Evolutionary conservation across 2,113 vertebrate genomes (phyloP).

Genomic region (Thryonomys swinderianus): DNA sequence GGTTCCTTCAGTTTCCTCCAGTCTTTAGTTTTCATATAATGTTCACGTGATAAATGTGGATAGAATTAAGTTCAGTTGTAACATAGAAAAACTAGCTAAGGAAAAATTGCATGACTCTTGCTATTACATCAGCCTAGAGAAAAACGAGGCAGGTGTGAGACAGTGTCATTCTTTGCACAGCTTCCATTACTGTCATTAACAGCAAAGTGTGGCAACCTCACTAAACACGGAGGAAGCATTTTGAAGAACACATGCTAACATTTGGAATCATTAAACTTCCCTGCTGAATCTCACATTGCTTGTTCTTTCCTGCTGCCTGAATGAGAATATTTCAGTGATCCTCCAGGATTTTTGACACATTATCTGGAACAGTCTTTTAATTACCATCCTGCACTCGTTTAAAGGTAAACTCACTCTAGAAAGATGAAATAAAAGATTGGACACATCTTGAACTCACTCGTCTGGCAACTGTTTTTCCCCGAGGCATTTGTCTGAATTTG

Average conservation of each 20-base stretch:
- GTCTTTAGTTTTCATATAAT: background rate
- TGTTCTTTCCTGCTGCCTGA: slow-evolving; percentile 39
- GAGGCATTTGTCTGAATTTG: slow-evolving; percentile 70
- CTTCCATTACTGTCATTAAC: background rate
- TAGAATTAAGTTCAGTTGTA: background rate
- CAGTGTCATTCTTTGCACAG: background rate
- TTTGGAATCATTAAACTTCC: background rate
- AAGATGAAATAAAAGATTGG: slow-evolving; percentile 64
- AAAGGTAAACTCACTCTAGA: slow-evolving; percentile 67
- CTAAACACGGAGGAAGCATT: background rate
- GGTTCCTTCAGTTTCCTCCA: background rate
- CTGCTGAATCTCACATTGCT: slow-evolving; percentile 1
- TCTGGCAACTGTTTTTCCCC: slow-evolving; percentile 72
- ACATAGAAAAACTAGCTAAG: background rate
- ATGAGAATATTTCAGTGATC: slow-evolving; percentile 62
- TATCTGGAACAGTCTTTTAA: slow-evolving; percentile 64
- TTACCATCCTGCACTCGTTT: slow-evolving; percentile 59
- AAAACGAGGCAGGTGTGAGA: background rate
- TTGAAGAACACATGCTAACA: background rate
- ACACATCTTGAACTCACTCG: slow-evolving; percentile 50
- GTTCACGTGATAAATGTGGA: background rate
- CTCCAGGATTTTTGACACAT: slow-evolving; percentile 67
- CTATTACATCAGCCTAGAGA: background rate
- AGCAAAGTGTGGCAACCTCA: background rate
- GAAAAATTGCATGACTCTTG: background rate